Evolutionary conservation across 2,113 vertebrate genomes (phyloP).

Genomic region (Apaloderma vittatum): DNA sequence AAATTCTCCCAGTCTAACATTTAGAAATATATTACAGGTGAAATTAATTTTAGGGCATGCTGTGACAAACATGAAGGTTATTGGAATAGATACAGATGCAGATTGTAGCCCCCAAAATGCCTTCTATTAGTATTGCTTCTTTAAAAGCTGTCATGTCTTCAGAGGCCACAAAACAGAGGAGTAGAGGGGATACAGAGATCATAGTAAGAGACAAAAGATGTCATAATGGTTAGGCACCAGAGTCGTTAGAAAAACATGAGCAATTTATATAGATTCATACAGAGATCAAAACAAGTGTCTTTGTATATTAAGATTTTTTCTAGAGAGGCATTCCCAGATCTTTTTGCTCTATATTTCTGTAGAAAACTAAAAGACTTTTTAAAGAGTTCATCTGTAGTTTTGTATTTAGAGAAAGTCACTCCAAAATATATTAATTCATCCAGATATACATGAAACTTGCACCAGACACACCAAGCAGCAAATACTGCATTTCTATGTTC

Average conservation of each 20-base stretch:
- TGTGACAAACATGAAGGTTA: background rate
- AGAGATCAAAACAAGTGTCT: background rate
- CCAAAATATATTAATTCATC: background rate
- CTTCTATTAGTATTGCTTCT: background rate
- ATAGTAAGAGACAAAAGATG: background rate
- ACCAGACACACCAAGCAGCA: background rate
- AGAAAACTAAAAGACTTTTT: background rate
- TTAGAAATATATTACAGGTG: background rate
- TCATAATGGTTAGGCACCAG: background rate
- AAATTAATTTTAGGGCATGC: background rate
- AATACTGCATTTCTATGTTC: background rate
- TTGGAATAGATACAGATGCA: background rate
- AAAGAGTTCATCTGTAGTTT: background rate
- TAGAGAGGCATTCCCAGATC: background rate
- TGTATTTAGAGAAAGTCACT: background rate
- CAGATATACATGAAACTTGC: background rate
- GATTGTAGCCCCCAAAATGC: background rate
- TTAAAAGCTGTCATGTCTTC: background rate
- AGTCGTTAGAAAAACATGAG: conserved; percentile 2
- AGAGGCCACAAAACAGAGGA: background rate
- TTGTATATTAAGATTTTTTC: background rate
- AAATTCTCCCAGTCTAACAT: background rate
- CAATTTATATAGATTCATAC: background rate
- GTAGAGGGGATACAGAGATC: background rate
- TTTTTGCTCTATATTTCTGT: background rate